phyloP scores from a whole-genome alignment of 2,113 vertebrate genomes.

The Triplophysa siluroides region DNA sequence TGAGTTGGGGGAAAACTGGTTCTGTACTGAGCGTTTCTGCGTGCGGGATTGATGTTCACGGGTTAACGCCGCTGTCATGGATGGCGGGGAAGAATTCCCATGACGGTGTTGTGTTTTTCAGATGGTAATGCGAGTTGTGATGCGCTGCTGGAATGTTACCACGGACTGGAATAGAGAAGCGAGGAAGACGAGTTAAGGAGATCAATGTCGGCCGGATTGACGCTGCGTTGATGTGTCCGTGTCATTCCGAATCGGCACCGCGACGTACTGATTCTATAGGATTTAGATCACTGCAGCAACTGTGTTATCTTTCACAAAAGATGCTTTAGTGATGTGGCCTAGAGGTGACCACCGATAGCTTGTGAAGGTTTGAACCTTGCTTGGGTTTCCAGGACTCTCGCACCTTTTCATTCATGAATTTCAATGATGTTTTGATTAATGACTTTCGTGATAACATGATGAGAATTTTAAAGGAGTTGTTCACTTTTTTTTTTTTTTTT shows the following conservation, averaged over 20 bases:
- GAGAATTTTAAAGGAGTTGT: too few relatives aligned
- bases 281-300: neutral
- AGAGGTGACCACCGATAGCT: neutral
- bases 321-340: neutral
- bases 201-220: slow-evolving; percentile 36
- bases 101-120: slow-evolving; percentile 20
- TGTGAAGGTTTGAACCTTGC: too few relatives aligned
- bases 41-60: slow-evolving; percentile 38
- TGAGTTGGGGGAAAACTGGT: neutral
- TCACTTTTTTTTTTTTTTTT: too few relatives aligned
- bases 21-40: neutral
- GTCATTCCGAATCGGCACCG: neutral
- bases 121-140: neutral
- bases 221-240: neutral
- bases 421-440: too few relatives aligned
- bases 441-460: too few relatives aligned
- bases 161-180: slow-evolving; percentile 44
- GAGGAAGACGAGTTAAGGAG: slow-evolving; percentile 15
- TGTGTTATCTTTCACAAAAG: neutral
- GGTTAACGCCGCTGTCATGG: slow-evolving; percentile 26
- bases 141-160: slow-evolving; percentile 20
- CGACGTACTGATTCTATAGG: neutral
- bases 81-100: neutral
- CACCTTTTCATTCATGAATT: too few relatives aligned
- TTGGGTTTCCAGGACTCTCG: too few relatives aligned